Evolutionary conservation across 2,797 vertebrate genomes (phyloP).

Genomic region (Dallia pectoralis): DNA sequence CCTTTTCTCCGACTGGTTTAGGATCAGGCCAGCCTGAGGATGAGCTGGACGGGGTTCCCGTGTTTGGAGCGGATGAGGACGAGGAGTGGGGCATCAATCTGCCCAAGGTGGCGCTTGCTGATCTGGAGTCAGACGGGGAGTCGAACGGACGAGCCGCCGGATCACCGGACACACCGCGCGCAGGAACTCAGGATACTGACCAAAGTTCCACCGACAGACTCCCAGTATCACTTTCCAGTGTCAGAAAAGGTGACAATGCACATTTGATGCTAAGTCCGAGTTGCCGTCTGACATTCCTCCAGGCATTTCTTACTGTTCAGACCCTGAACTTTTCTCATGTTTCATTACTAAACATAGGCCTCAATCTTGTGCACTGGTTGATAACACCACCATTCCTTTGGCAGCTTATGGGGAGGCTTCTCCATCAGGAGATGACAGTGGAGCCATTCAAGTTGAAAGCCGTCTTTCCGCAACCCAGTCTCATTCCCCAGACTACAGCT

Average conservation of each 20-base stretch:
- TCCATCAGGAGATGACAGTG: not conserved
- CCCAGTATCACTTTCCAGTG: not conserved
- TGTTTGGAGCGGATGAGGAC: constrained; percentile 52
- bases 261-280: not conserved
- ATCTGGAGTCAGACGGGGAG: constrained; percentile 18
- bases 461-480: not conserved
- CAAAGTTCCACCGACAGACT: not conserved
- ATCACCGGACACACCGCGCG: constrained; percentile 19
- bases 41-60: constrained; percentile 21
- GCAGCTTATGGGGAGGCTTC: not conserved
- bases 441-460: not conserved
- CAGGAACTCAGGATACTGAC: constrained; percentile 6
- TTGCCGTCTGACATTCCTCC: not conserved
- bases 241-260: not conserved
- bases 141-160: not conserved
- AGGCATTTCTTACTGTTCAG: not conserved
- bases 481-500: not conserved
- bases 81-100: constrained; percentile 69
- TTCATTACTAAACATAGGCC: not conserved
- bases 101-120: constrained; percentile 51
- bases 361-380: not conserved
- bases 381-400: not conserved
- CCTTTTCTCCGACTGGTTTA: not conserved
- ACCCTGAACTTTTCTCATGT: not conserved
- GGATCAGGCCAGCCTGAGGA: not conserved